phyloP scores from a whole-genome alignment of 2,888 invertebrate genomes.

The Diarsia mendica region DNA sequence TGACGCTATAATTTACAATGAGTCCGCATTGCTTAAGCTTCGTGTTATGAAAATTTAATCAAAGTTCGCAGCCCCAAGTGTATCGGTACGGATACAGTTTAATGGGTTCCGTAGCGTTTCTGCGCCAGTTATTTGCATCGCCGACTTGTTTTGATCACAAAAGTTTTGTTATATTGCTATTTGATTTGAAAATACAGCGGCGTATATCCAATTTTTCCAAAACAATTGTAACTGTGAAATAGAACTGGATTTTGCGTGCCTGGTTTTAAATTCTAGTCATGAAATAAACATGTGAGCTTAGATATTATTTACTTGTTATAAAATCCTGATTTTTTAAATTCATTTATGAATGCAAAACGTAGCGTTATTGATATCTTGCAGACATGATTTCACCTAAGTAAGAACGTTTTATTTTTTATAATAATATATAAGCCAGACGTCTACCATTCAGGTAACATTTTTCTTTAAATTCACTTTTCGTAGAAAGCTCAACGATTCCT shows the following conservation, averaged over 20 bases:
- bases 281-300: not conserved
- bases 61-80: conserved; percentile 84
- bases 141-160: conserved; percentile 74
- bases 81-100: conserved; percentile 78
- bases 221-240: conserved; percentile 30
- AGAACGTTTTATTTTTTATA: not conserved
- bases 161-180: conserved; percentile 69
- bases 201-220: conserved; percentile 37
- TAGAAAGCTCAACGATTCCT: not conserved
- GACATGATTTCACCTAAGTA: not conserved
- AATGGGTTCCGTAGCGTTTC: conserved; percentile 78
- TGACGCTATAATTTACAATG: conserved; percentile 83
- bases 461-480: conserved; percentile 3
- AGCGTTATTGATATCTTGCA: conserved; percentile 7
- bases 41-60: conserved; percentile 88
- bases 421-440: not conserved
- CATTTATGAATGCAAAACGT: conserved; percentile 13
- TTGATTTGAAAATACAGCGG: conserved; percentile 64
- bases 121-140: conserved; percentile 74
- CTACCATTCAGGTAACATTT: not conserved
- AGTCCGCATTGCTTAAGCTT: conserved; percentile 80
- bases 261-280: conserved; percentile 9
- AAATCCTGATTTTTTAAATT: conserved; percentile 7
- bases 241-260: conserved; percentile 19
- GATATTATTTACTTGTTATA: conserved; percentile 6